Evolutionary conservation across 2,113 vertebrate species (phyloP).

Genomic region (Poeciliopsis retropinna): DNA sequence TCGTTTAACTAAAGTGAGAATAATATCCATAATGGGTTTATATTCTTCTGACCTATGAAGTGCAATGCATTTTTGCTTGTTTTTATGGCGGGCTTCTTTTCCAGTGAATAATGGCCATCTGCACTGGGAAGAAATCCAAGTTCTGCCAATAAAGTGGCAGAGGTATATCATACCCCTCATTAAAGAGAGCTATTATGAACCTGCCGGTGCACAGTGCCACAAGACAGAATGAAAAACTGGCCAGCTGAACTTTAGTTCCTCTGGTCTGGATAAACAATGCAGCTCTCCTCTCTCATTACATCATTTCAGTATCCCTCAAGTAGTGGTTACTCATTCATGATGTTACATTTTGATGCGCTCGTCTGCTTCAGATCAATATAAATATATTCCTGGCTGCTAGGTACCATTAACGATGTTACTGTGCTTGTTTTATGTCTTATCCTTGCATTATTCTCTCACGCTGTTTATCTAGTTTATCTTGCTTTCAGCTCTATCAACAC

Average conservation of each 20-base stretch:
- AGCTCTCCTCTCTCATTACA: conserved; percentile 40
- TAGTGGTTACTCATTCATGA: conserved; percentile 51
- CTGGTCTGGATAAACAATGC: conserved; percentile 50
- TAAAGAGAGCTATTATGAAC: conserved; percentile 71
- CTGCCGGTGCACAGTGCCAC: conserved; percentile 64
- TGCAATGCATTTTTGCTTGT: conserved; percentile 39
- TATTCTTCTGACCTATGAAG: conserved; percentile 28
- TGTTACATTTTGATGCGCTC: conserved; percentile 43
- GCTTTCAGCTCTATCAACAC: no score
- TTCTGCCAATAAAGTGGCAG: conserved; percentile 67
- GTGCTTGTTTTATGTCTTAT: no score
- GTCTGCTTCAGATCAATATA: conserved; percentile 9
- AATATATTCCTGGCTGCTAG: no score
- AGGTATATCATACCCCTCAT: conserved; percentile 76
- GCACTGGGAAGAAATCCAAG: conserved; percentile 48
- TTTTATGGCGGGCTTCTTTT: conserved; percentile 53
- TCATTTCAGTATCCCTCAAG: conserved; percentile 43
- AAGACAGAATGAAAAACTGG: conserved; percentile 63
- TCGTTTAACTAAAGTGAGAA: neutral
- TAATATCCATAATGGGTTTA: conserved; percentile 24
- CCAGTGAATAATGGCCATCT: conserved; percentile 65
- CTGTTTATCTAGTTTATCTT: no score
- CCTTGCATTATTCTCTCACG: no score
- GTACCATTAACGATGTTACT: no score
- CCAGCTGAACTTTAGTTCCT: conserved; percentile 51